Base-by-base conservation (phyloP, 2,888 invertebrate genomes). In the Lasioglossum figueresi region DNA sequence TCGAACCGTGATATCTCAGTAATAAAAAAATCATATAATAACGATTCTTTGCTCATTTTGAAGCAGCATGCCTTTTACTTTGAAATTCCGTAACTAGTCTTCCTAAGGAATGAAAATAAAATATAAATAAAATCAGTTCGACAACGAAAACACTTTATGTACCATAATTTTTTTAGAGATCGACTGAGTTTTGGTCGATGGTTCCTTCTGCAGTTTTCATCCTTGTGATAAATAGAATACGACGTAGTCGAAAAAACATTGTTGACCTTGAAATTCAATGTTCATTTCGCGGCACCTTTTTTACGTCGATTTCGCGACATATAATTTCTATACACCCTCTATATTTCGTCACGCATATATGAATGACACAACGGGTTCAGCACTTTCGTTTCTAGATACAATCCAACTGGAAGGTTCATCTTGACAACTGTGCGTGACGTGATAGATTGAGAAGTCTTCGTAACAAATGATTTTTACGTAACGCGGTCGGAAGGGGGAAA, bases 21-120 rank as follows among this genome's bases (percentile, higher is more conserved):
- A n/a, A n/a, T 52, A 10, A 4, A n/a, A n/a, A 52, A 52, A 10
- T 52, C 52, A n/a, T 52, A n/a, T 3, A 10, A 10, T 52, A 23
- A n/a, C n/a, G 10, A 52, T n/a, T 52, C 3, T 52, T 10, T 10
- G 8, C 23, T 23, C 52, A n/a, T 52, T 52, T 10, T 3, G 10
- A 3, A n/a, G 52, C 23, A 10, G 0, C 23, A 10, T 8, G n/a
- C 23, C 3, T 3, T 3, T n/a, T 10, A 3, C 3, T 3, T 0
- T 23, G 23, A 23, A 52, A 8, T 23, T 23, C 23, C 23, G 0
- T 23, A 16, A 16, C 16, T 45, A 16, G 16, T 45, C 16, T 45
- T 16, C 16, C 45, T 0, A 1, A 45, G 45, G 45, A 45, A 16
- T 4, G 45, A 16, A 45, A 45, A 45, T 45, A 45, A 16, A 45